These are phyloP conservation scores for Mechanitis mazaeus DNA, from an alignment of 2,888 invertebrate species.

Conservation along the genomic window DNA sequence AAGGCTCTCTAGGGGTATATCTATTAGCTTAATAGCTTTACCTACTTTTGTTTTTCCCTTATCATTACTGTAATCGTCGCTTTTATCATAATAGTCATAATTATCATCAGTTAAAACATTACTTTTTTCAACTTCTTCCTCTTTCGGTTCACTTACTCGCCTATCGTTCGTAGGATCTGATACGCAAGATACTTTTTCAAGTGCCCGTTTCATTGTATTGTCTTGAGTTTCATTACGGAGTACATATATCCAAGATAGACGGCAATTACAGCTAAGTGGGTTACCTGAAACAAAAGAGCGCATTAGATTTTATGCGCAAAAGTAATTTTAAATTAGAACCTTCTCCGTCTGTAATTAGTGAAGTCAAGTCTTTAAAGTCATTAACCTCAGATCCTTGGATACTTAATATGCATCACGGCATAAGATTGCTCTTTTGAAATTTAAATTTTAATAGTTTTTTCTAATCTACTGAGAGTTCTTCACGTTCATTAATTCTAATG, in stretches of 20 bases:
- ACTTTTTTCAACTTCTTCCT: constrained; percentile 43
- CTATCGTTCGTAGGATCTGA: constrained; percentile 64
- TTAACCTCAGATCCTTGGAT: constrained; percentile 21
- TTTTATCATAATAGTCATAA: constrained; percentile 66
- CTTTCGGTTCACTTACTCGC: constrained; percentile 47
- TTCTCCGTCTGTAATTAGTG: constrained; percentile 21
- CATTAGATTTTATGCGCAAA: constrained; percentile 20
- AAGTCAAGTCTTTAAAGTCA: constrained; percentile 19
- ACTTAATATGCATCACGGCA: constrained; percentile 26
- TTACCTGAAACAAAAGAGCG: constrained; percentile 79
- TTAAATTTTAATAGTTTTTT: constrained; percentile 30
- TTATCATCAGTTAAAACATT: constrained; percentile 55
- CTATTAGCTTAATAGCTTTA: constrained; percentile 57
- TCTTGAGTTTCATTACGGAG: constrained; percentile 85
- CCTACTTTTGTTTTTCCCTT: constrained; percentile 44
- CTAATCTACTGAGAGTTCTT: constrained; percentile 27
- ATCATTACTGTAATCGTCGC: constrained; percentile 52
- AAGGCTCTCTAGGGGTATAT: constrained; percentile 61
- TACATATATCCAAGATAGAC: constrained; percentile 86
- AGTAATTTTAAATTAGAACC: constrained; percentile 24
- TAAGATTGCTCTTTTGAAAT: constrained; percentile 23
- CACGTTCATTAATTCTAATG: constrained; percentile 28
- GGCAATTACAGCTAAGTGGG: constrained; percentile 89
- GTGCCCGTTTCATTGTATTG: constrained; percentile 78
- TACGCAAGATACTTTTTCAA: constrained; percentile 85